These are phyloP conservation scores for Acanthurus tractus DNA, from an alignment of 2,797 vertebrate species.

Conservation along the genomic window DNA sequence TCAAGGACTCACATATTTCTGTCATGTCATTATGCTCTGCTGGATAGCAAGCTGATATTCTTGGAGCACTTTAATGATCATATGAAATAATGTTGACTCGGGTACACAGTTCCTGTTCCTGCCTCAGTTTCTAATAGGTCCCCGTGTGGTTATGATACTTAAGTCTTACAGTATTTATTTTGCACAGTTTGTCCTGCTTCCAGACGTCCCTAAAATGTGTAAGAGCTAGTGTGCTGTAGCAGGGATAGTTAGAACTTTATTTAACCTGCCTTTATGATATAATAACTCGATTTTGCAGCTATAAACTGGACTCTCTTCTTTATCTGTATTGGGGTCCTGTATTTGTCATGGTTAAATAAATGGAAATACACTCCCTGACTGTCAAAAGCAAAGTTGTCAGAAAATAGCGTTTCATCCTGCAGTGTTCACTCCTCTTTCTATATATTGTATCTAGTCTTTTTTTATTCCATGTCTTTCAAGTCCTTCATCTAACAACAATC, in stretches of 20 bases:
- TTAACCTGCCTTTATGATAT: not conserved
- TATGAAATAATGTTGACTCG: conserved; percentile 47
- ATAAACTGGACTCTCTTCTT: not conserved
- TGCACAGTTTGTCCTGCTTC: conserved; percentile 31
- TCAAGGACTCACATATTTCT: conserved; percentile 7
- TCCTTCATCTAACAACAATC: conserved; percentile 10
- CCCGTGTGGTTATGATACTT: conserved; percentile 59
- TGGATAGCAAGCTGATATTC: conserved; percentile 46
- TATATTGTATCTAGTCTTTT: not conserved
- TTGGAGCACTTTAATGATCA: conserved; percentile 52
- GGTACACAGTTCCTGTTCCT: conserved; percentile 49
- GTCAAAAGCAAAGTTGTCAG: conserved; percentile 27
- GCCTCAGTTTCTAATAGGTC: conserved; percentile 61
- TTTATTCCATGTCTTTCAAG: conserved; percentile 25
- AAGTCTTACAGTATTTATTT: conserved; percentile 59
- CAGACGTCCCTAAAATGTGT: conserved; percentile 31
- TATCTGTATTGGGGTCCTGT: not conserved
- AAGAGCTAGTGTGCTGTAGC: not conserved
- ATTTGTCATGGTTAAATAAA: conserved; percentile 5
- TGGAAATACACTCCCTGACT: conserved; percentile 15
- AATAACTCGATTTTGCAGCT: not conserved
- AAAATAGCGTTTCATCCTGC: conserved; percentile 13
- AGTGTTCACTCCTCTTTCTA: conserved; percentile 8
- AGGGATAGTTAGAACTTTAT: conserved; percentile 7
- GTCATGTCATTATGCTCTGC: conserved; percentile 40